Evolutionary conservation across 2,888 invertebrate genomes (phyloP), one percentile per base, ranked within the genome.

Genomic region (Halictus quadricinctus): DNA sequence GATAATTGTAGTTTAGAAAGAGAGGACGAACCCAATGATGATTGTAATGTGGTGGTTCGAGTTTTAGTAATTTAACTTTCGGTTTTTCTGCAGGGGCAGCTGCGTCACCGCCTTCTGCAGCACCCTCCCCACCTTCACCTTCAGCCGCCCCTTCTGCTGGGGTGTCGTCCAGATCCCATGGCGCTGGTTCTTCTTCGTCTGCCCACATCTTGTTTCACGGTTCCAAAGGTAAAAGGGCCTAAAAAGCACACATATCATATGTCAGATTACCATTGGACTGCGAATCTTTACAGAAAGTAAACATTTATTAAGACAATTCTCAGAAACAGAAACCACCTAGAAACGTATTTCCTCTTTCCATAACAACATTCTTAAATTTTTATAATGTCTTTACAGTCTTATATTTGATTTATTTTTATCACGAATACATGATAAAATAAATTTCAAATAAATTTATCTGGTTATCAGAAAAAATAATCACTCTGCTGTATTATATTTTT

Each of bases 21-120:
- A 96, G 96, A 36, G 98, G 98, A 96, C 98, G 96, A 93, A 97
- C 97, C 98, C 98, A 98, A 93, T 98, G 97, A 93, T 96, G 97
- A 95, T 97, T 97, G 88, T 97, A 95, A 80, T 97, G 95, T 91
- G 97, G 96, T 91, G 96, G 96, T 90, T 96, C 95, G 50, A 96
- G 95, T 85, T 97, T 96, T 90, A 96, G 96, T 72, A 92, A 79
- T 78, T 83, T 89, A 18, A 88, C 7, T 70, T 85, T 88, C 5
- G 86, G 85, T 80, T 92, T 94, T 78, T 92, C 93, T 85, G 93
- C 93, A 60, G 94, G 93, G 80, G 95, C 95, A 8, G 95, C 95
- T 41, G 95, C 95, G 2, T 94, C 95, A 1, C 10, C 60, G 2
- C 25, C 75, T n/a, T 25, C 41, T 74, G 95, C 95, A 3, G 95